Percentiles rank a stretch among this genome's conserved stretches.
These are phyloP conservation scores for Patella depressa DNA, from an alignment of 2,888 invertebrate genomes.

Conservation along the genomic window DNA sequence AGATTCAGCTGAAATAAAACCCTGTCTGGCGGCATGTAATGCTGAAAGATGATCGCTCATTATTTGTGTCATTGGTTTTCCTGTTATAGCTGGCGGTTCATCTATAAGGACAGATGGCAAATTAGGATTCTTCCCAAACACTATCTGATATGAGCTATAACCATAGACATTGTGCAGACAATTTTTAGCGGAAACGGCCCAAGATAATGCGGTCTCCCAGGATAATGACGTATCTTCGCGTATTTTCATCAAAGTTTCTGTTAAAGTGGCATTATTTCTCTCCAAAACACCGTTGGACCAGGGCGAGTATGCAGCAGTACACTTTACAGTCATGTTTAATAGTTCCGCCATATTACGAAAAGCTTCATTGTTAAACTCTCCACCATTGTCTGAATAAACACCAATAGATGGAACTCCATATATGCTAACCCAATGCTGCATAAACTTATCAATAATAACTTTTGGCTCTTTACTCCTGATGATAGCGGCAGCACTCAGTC, in stretches of 20 bases:
- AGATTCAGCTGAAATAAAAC: constrained; percentile 13
- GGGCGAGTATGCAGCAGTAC: constrained; percentile 20
- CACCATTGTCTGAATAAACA: constrained; percentile 29
- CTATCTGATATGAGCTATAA: constrained; percentile 24
- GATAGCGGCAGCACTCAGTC: constrained; percentile 3
- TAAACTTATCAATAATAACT: neutral
- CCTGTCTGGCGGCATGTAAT: neutral
- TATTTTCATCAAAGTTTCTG: constrained; percentile 25
- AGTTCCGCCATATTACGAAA: constrained; percentile 30
- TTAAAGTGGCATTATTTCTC: constrained; percentile 24
- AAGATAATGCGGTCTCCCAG: constrained; percentile 18
- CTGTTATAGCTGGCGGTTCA: constrained; percentile 23
- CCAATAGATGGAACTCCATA: constrained; percentile 6
- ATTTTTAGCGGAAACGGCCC: constrained; percentile 21
- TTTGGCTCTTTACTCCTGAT: neutral
- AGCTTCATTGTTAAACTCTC: constrained; percentile 29
- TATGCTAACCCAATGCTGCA: neutral
- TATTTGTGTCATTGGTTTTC: constrained; percentile 6
- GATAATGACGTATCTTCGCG: constrained; percentile 22
- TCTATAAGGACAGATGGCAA: constrained; percentile 26
- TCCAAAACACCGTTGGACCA: constrained; percentile 16
- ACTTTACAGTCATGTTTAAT: constrained; percentile 25
- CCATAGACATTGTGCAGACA: constrained; percentile 15
- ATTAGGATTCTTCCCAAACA: constrained; percentile 24
- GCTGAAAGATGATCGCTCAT: constrained; percentile 17